Evolutionary conservation across 2,113 vertebrate genomes (phyloP).

Genomic region (Callipepla squamata): DNA sequence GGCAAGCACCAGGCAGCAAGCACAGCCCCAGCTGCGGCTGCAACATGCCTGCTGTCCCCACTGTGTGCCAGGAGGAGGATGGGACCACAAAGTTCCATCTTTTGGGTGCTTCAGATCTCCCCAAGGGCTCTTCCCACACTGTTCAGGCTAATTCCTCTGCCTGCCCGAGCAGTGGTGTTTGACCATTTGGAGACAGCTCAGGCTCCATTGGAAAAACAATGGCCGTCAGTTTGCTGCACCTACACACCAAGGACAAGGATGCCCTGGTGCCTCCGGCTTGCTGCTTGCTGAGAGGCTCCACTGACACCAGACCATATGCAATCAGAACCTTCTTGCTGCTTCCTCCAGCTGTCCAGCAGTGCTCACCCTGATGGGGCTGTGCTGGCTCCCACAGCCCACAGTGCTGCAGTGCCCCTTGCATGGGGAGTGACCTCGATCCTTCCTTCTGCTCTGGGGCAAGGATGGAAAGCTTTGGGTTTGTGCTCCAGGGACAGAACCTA

Average conservation of each 20-base stretch:
- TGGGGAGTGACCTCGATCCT: fast-evolving
- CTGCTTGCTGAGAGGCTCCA: neutral
- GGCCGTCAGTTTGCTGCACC: neutral
- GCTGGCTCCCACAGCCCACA: neutral
- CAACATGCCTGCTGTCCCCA: neutral
- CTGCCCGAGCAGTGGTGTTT: neutral
- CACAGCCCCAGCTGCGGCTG: neutral
- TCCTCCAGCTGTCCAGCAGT: neutral
- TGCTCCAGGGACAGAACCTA: fast-evolving
- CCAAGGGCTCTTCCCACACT: neutral
- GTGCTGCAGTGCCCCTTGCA: fast-evolving
- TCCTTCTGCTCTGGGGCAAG: fast-evolving
- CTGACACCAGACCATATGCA: fast-evolving
- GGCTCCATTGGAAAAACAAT: neutral
- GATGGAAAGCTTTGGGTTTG: neutral
- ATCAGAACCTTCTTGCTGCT: neutral
- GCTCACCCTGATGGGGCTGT: fast-evolving
- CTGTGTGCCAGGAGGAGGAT: fast-evolving
- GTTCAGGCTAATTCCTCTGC: neutral
- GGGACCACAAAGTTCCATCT: fast-evolving
- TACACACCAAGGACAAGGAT: fast-evolving
- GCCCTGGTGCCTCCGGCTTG: neutral
- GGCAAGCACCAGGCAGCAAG: neutral
- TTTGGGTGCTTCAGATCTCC: fast-evolving
- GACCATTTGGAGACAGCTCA: neutral